These are phyloP conservation scores for Rhodinocichla rosea DNA, from an alignment of 2,113 vertebrate genomes.

Conservation along the genomic window DNA sequence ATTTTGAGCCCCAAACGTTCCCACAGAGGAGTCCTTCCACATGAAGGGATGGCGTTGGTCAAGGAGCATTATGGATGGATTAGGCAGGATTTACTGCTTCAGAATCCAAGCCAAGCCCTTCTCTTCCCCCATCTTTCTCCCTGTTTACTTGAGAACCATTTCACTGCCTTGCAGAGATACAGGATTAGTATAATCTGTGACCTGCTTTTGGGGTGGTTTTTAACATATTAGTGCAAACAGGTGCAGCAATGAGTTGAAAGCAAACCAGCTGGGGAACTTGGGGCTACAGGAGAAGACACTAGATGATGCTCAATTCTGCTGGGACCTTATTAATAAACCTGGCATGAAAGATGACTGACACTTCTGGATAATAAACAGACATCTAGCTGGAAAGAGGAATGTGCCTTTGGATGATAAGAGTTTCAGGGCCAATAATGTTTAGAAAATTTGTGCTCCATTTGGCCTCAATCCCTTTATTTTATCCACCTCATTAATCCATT, in stretches of 20 bases:
- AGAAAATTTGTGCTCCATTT: slow-evolving; percentile 20
- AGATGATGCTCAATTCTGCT: background rate
- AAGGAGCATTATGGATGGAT: background rate
- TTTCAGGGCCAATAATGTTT: background rate
- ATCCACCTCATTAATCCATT: slow-evolving; percentile 59
- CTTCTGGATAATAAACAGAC: background rate
- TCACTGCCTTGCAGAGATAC: background rate
- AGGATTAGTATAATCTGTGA: background rate
- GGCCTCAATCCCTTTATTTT: slow-evolving; percentile 45
- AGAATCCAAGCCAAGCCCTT: background rate
- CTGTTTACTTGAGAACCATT: background rate
- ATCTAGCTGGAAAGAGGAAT: background rate
- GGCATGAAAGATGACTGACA: background rate
- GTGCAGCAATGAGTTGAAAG: background rate
- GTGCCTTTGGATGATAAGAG: background rate
- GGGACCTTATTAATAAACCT: background rate
- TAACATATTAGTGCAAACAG: background rate
- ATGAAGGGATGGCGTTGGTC: background rate
- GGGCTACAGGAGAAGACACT: background rate
- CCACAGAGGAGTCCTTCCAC: background rate
- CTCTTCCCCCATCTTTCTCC: background rate
- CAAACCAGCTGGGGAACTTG: background rate
- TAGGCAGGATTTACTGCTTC: background rate
- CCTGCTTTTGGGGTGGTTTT: background rate
- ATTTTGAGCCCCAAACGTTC: background rate